Evolutionary conservation across 2,888 invertebrate species (phyloP).

Genomic region (Anodontia alba): DNA sequence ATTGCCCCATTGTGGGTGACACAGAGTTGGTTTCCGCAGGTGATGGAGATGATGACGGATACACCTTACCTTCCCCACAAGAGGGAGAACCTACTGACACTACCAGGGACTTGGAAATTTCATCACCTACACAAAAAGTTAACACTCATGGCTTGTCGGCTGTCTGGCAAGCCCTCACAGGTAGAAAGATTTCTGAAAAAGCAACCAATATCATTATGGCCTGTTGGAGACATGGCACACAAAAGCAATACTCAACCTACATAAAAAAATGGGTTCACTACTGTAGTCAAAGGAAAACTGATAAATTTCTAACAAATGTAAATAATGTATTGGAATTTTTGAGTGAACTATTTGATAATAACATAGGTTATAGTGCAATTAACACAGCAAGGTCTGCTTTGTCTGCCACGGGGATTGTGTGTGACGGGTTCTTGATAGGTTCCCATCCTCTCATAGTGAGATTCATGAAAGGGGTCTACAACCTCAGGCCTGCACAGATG

Average conservation of each 20-base stretch:
- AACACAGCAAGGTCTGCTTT: too few species aligned
- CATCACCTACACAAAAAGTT: slow-evolving; percentile 27
- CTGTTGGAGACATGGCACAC: slow-evolving; percentile 38
- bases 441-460: too few species aligned
- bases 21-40: slow-evolving; percentile 22
- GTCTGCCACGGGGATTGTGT: not conserved
- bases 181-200: slow-evolving; percentile 19
- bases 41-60: slow-evolving; percentile 28
- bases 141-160: slow-evolving; percentile 25
- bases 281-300: slow-evolving; percentile 4
- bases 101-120: slow-evolving; percentile 36
- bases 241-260: slow-evolving; percentile 39
- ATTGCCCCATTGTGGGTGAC: slow-evolving; percentile 40
- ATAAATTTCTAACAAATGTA: slow-evolving; percentile 16
- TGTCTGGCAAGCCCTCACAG: slow-evolving; percentile 25
- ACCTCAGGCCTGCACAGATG: not conserved
- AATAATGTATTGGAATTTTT: slow-evolving; percentile 22
- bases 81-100: slow-evolving; percentile 7
- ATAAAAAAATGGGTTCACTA: slow-evolving; percentile 16
- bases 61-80: slow-evolving; percentile 20
- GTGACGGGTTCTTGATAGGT: slow-evolving; percentile 16
- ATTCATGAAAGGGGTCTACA: too few species aligned
- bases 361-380: slow-evolving; percentile 24
- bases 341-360: not conserved
- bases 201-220: slow-evolving; percentile 23